These are phyloP conservation scores for Ochlodes sylvanus DNA, from an alignment of 2,888 invertebrate species.

Conservation along the genomic window DNA sequence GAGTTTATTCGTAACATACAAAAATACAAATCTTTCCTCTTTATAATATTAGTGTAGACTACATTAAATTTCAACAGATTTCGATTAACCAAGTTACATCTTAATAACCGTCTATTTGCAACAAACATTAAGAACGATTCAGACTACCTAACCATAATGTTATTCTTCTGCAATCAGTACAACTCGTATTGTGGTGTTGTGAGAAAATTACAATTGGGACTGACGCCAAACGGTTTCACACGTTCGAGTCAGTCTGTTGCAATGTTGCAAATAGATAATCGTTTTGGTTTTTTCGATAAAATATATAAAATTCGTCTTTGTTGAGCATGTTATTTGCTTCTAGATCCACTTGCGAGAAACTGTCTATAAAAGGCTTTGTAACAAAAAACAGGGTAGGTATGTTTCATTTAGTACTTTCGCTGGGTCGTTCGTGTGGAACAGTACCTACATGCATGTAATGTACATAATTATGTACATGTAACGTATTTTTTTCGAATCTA, in stretches of 20 bases:
- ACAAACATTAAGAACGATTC: not conserved
- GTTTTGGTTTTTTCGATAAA: constrained; percentile 54
- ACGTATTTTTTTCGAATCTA: too few relatives aligned
- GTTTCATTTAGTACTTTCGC: too few relatives aligned
- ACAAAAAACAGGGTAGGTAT: too few relatives aligned
- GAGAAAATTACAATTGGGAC: constrained; percentile 61
- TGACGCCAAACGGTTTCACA: constrained; percentile 58
- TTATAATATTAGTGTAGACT: too few relatives aligned
- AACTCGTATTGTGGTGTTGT: constrained; percentile 47
- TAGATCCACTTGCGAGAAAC: not conserved
- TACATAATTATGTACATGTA: too few relatives aligned
- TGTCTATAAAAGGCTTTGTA: not conserved
- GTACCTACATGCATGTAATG: too few relatives aligned
- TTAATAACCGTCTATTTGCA: not conserved
- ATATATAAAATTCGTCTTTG: not conserved
- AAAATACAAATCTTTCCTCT: too few relatives aligned
- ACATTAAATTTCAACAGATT: not conserved
- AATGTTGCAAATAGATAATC: constrained; percentile 57
- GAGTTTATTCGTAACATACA: too few relatives aligned
- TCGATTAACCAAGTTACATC: not conserved
- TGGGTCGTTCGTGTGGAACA: too few relatives aligned
- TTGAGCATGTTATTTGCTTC: not conserved
- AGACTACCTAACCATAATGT: constrained; percentile 49
- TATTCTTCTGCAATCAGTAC: constrained; percentile 50
- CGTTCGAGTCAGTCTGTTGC: constrained; percentile 54